Base-by-base conservation (phyloP, 2,888 invertebrate genomes). In the Polyommatus icarus region DNA sequence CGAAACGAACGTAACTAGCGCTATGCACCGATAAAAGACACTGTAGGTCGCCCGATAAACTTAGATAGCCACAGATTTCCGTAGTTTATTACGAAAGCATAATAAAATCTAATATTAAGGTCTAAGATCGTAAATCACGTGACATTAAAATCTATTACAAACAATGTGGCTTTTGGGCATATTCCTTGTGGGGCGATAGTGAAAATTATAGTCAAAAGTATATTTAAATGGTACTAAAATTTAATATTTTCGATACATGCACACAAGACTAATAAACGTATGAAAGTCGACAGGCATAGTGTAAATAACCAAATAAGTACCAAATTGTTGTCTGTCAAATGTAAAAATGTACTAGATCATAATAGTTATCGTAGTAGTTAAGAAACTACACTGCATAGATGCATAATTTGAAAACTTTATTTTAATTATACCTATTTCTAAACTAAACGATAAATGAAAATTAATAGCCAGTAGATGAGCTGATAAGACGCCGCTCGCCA, bases 11-110 rank as follows among this genome's bases (percentile, higher is more conserved):
- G n/a, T 73, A 59, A 29, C 73, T 7, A 77, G 72, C 72, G 77
- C 18, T 61, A 78, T 76, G 78, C 75, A 76, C 32, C 67, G 78
- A 78, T 78, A 78, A 76, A 76, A 18, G 29, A 59, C 40, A 46
- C 61, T 78, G 75, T 78, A 46, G 78, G 78, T 36, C 78, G 73
- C 10, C 67, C 76, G 78, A 78, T 78, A 78, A 78, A 76, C 78
- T 78, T 29, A 12, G 67, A 78, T 67, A 73, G 32, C 36, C 36
- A 36, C 40, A 76, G 50, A 75, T 75, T 75, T 61, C 75, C 75
- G 46, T 73, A 75, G 29, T 79, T 80, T 78, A 78, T 72, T 79
- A 72, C 78, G 57, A 76, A 79, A 79, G 75, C 71, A 61, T 76
- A 59, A 81, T 76, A 81, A 50, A 50, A 40, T 20, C 40, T 40